Evolutionary conservation across 1,140 invertebrate species (phyloP), one percentile per base, ranked within the genome.

Genomic region (Monomorium pharaonis): DNA sequence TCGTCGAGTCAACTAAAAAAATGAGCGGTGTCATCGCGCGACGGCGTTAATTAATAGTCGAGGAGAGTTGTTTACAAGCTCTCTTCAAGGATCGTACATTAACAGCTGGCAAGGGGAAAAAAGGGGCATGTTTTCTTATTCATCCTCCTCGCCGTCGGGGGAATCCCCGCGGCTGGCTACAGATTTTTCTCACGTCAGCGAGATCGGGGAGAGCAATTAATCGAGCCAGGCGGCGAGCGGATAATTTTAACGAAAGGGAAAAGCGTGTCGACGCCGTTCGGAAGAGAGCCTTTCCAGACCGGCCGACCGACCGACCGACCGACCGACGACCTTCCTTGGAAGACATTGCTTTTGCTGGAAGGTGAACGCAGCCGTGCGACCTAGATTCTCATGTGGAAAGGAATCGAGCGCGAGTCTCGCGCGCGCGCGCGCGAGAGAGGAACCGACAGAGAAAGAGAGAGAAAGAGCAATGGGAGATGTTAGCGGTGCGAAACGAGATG

Each of bases 361-460:
- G 92, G 93, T 93, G 92, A 93, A 92, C 92, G 92, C 91, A 93
- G 91, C 92, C 92, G 92, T 92, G 92, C 92, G 93, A 93, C 93
- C 93, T 92, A 94, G 90, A 93, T 94, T 94, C 91, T 86, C 88
- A 49, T 89, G 56, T 90, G 86, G 78, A 83, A 62, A 88, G 47
- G 30, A 75, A 37, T 54, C 78, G 21, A 74, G 62, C 54, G 37
- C 37, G 37, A 42, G 37, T 7, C 37, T 3, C 9, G 44, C 9
- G 44, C 33, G 85, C 27, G 69, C 86, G 49, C 49, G 49, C 58
- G 44, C 30, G 87, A 72, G 54, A 69, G 87, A 72, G 67, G 27
- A 63, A 63, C 81, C n/a, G n/a, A n/a, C n/a, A 86, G 58, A 86
- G 77, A 87, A 70, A 90, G 51, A 69, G 72, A 86, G 58, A 86